These are phyloP conservation scores for Orthonychiurus folsomi DNA, from an alignment of 2,888 invertebrate species.

Conservation along the genomic window DNA sequence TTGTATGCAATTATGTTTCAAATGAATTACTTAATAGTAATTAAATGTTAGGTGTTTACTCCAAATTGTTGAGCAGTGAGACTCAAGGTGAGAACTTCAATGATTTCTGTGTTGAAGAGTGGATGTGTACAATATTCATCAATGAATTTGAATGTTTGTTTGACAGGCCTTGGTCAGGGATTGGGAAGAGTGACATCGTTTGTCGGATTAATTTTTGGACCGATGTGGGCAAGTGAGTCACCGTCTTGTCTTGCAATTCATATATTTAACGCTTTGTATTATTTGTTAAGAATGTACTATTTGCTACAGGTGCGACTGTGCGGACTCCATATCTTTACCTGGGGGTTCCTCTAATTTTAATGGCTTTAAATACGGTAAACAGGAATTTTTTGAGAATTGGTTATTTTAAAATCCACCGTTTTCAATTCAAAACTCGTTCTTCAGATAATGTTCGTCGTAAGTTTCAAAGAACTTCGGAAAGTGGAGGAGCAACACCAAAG, in stretches of 20 bases:
- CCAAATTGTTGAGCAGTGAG: conserved; percentile 37
- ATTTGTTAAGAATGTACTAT: no score
- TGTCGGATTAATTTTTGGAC: conserved; percentile 37
- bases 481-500: neutral
- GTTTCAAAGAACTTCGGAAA: conserved; percentile 4
- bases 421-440: no score
- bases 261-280: conserved; percentile 19
- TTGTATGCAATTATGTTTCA: no score
- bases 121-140: neutral
- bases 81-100: conserved; percentile 36
- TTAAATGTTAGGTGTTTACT: no score
- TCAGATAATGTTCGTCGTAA: conserved; percentile 6
- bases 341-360: neutral
- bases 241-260: conserved; percentile 16
- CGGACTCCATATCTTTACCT: conserved; percentile 20
- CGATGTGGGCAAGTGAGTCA: conserved; percentile 35
- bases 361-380: neutral
- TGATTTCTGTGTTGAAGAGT: neutral
- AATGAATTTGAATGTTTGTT: no score
- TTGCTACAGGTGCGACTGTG: conserved; percentile 24
- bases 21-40: no score
- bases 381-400: neutral
- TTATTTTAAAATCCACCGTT: no score
- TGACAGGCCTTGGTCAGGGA: conserved; percentile 28
- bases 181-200: conserved; percentile 32